A percentile compares a stretch with the other conserved stretches of the same genome.
Conservation (phyloP, 2,888 invertebrate genomes). For the Scrobipalpa atriplicella region DNA sequence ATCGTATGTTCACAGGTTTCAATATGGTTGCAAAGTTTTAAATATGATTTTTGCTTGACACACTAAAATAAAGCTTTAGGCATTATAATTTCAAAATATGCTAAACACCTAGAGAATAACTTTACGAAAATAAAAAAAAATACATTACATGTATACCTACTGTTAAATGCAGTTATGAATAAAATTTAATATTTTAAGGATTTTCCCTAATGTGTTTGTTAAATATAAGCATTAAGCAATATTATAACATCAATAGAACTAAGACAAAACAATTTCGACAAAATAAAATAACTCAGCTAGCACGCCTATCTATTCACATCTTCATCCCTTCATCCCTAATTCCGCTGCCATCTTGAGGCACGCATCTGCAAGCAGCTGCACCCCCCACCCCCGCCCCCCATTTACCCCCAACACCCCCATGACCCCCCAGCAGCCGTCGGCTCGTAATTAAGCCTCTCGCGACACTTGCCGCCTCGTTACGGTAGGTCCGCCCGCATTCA, state of each 20-base stretch:
- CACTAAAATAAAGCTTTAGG: too few relatives aligned
- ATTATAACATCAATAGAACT: too few relatives aligned
- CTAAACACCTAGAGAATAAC: too few relatives aligned
- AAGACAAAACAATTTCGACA: neutral
- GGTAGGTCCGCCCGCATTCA: slow-evolving; percentile 54
- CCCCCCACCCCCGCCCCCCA: slow-evolving; percentile 22
- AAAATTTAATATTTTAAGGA: too few relatives aligned
- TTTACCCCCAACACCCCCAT: slow-evolving; percentile 23
- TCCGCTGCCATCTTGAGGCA: neutral
- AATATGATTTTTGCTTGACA: too few relatives aligned
- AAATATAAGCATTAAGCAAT: too few relatives aligned
- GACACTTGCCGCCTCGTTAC: slow-evolving; percentile 63
- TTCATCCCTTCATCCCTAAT: neutral
- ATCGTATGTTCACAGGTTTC: neutral
- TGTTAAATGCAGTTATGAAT: too few relatives aligned
- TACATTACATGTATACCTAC: too few relatives aligned
- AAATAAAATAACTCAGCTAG: neutral
- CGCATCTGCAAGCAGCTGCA: slow-evolving; percentile 31
- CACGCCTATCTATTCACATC: neutral
- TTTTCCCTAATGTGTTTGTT: too few relatives aligned
- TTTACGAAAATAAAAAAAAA: too few relatives aligned
- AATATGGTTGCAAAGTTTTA: too few relatives aligned
- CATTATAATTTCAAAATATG: too few relatives aligned
- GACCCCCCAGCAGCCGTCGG: slow-evolving; percentile 27
- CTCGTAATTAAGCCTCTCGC: slow-evolving; percentile 60